Evolutionary conservation across 1,140 invertebrate genomes (phyloP).

Genomic region (Mercenaria mercenaria): DNA sequence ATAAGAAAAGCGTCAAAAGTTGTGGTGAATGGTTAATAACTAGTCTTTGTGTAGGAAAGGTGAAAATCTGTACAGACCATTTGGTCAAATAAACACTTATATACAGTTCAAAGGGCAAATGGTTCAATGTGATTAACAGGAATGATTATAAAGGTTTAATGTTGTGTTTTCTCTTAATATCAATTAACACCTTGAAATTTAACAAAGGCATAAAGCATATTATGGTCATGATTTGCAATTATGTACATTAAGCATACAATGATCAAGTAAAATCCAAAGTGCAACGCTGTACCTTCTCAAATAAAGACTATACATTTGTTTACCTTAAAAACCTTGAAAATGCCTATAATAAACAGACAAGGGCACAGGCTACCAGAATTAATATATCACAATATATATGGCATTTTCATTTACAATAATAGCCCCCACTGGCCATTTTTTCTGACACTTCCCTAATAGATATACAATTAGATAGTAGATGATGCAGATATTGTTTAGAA

Average conservation of each 20-base stretch:
- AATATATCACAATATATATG: neutral
- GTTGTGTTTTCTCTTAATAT: neutral
- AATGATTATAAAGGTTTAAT: neutral
- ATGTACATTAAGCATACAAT: too few relatives aligned
- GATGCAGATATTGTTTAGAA: neutral
- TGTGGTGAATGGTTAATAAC: conserved; percentile 23
- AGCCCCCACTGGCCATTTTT: neutral
- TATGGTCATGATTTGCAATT: too few relatives aligned
- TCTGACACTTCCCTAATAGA: conserved; percentile 4
- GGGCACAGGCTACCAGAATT: too few relatives aligned
- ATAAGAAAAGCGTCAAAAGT: conserved; percentile 1
- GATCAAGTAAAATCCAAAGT: too few relatives aligned
- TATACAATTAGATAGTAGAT: neutral
- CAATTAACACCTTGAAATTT: conserved; percentile 1
- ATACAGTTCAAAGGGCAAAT: neutral
- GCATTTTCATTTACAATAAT: neutral
- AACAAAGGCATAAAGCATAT: too few relatives aligned
- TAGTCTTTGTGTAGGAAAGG: neutral
- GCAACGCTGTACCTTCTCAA: too few relatives aligned
- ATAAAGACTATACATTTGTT: too few relatives aligned
- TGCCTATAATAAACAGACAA: too few relatives aligned
- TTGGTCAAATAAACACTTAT: conserved; percentile 24
- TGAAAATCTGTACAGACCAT: neutral
- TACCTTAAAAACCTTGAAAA: too few relatives aligned
- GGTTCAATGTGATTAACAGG: neutral